These are phyloP conservation scores for Chydorus sphaericus DNA, from an alignment of 2,888 invertebrate genomes.

Conservation along the genomic window DNA sequence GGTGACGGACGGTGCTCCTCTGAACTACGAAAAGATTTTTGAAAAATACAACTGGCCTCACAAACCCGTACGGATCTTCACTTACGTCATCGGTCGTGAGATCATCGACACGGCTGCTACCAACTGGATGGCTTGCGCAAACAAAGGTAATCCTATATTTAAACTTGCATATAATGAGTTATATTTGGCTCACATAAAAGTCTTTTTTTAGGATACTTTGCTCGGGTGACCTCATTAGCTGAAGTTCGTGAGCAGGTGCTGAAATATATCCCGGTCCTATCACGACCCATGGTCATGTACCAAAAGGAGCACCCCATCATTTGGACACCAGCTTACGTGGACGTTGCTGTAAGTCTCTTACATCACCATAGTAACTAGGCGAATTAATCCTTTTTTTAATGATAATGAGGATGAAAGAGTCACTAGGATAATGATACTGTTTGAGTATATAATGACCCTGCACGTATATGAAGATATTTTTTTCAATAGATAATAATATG, in stretches of 20 bases:
- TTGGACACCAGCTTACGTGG: slow-evolving; percentile 94
- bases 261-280: slow-evolving; percentile 93
- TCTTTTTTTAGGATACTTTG: slow-evolving; percentile 56
- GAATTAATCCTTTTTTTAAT: no score
- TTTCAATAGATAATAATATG: no score
- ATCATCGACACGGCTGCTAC: slow-evolving; percentile 85
- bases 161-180: background rate
- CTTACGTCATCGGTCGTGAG: slow-evolving; percentile 93
- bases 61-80: slow-evolving; percentile 85
- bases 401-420: no score
- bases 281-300: slow-evolving; percentile 80
- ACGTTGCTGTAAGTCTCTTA: slow-evolving; percentile 53
- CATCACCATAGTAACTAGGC: no score
- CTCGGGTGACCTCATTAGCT: slow-evolving; percentile 88
- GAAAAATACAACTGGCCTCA: slow-evolving; percentile 85
- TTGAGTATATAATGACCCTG: no score
- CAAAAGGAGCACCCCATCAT: slow-evolving; percentile 73
- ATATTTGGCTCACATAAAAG: slow-evolving; percentile 1
- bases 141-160: slow-evolving; percentile 53
- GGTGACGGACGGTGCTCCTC: slow-evolving; percentile 95
- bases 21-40: slow-evolving; percentile 84
- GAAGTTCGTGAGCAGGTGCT: slow-evolving; percentile 96
- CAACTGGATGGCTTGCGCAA: slow-evolving; percentile 97
- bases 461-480: no score
- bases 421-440: no score